Evolutionary conservation across 2,797 vertebrate genomes (phyloP), one percentile per base, ranked within the genome.

Genomic region (Sebastes vulpes): DNA sequence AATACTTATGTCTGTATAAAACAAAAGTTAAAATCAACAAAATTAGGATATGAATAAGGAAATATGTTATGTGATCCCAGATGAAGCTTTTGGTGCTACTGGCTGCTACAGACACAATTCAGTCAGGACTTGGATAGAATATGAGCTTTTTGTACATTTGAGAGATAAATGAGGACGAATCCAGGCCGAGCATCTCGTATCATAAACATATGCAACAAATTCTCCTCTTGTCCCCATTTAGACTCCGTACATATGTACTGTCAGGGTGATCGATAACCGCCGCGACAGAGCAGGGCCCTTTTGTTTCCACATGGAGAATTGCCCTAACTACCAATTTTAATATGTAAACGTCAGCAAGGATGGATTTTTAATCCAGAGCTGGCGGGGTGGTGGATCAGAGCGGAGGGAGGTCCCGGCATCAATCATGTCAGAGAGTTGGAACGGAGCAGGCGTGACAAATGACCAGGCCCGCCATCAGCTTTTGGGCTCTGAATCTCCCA

Each of bases 331-430:
- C 88, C 77, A 88, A 88, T 92, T 94, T 90, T 91, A 94, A 92
- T 93, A 95, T 93, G 92, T 90, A 94, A 93, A 95, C 80, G 85
- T 95, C 93, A 94, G 93, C 87, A 89, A 63, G 80, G 56, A 95
- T 92, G 84, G 90, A 81, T 91, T 93, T 93, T 93, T 93, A 94
- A 94, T 94, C 91, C 84, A 89, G 92, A 92, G 89, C 84, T 85
- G 81, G 83, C 79, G 25, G 83, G 80, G 87, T 83, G 86, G 75
- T 81, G 86, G 89, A 91, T 93, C 85, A 86, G 81, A 90, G 88
- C 20, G 25, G 25, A 74, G 90, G 90, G 79, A 81, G 81, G 77
- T 78, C 60, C 75, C 58, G 29, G 78, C 87, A 95, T 96, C 88
- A 91, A 91, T 95, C 95, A 95, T 89, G 90, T 90, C 83, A 75